Base-by-base conservation (phyloP, 2,797 vertebrate genomes). In the Amniataba percoides region DNA sequence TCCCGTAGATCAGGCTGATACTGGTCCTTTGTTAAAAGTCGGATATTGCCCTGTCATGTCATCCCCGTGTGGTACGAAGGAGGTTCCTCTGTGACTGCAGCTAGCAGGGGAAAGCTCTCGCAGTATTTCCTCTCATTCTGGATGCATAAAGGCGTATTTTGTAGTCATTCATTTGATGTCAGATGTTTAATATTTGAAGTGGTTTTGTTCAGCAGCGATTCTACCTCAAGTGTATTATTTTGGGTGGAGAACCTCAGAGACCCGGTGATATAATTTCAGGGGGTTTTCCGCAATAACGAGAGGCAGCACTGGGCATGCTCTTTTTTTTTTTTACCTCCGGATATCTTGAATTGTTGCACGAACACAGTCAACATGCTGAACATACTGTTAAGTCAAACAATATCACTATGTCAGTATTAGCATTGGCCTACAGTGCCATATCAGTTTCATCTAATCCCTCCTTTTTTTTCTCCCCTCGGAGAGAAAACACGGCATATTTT, bases 401-500 rank as follows among this genome's bases (percentile, higher is more conserved):
- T 48, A 43, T 57, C 66, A 27, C 45, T 65, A 2, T 43, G 48
- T 53, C 31, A 61, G 21, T 52, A 52, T 55, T 23, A 59, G 34
- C 16, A 70, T 34, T 56, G 62, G 57, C 67, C 25, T 71, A 6
- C 36, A 31, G 14, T 57, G 49, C 31, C 45, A 7, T 49, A 68
- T 74, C 68, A 77, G 40, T 61, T 72, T 31, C 12, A 77, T 77
- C 19, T 46, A 58, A 65, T 43, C 21, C 53, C 61, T 57, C 10
- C 18, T 51, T 51, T n/a, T 25, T 40, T 23, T 46, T n/a, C 4
- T 7, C 19, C 55, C 31, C 25, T 74, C 7, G 1, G 48, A 64
- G 77, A 74, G 58, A 76, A 66, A 74, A 34, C 63, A 63, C 25
- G 65, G 48, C 49, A 63, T 74, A 62, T 73, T 67, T 83, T 83